Base-by-base conservation (phyloP, 2,113 vertebrate species). In the Glareola pratincola region DNA sequence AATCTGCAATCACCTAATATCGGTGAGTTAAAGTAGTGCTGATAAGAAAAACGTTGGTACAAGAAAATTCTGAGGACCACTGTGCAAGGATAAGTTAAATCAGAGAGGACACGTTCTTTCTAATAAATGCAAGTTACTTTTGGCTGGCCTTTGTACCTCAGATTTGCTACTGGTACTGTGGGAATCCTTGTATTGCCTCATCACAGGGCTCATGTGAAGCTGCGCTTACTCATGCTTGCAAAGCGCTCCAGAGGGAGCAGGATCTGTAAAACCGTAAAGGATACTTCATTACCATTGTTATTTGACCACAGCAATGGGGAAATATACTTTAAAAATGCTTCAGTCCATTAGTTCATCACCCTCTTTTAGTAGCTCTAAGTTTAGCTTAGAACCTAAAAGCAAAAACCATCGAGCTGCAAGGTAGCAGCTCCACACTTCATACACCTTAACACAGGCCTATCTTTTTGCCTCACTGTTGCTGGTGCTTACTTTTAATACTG, bases 221-320 rank as follows among this genome's bases (percentile, higher is more conserved):
- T 76, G 22, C 39, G 71, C 88, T 95, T 92, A 88, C 71, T 93
- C 94, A 92, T 54, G 71, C 78, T 87, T 92, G 85, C 83, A 95
- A 94, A 86, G 81, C 77, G 68, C 71, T 88, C 75, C 91, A 91
- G 56, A 88, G 67, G 54, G 34, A 51, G 39, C 23, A 91, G 43
- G 27, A 64, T 68, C 87, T 82, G 54, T 90, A 92, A 96, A 97
- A 78, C n/a, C 73, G 83, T 92, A 90, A 94, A 83, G 39, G 57
- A 74, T 91, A 45, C 62, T 77, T 80, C 24, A 3, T 87, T 74
- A 82, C 73, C 53, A 67, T 79, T 88, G 64, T 77, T 91, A 87
- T 64, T 94, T 94, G 69, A 85, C 88, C 77, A 92, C 53, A 88
- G 83, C 41, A 88, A 80, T 72, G 64, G 73, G 71, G 51, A 94